Evolutionary conservation across 92 coral and sea anemone genomes (phyloP).

Genomic region (Pocillopora meandrina): DNA sequence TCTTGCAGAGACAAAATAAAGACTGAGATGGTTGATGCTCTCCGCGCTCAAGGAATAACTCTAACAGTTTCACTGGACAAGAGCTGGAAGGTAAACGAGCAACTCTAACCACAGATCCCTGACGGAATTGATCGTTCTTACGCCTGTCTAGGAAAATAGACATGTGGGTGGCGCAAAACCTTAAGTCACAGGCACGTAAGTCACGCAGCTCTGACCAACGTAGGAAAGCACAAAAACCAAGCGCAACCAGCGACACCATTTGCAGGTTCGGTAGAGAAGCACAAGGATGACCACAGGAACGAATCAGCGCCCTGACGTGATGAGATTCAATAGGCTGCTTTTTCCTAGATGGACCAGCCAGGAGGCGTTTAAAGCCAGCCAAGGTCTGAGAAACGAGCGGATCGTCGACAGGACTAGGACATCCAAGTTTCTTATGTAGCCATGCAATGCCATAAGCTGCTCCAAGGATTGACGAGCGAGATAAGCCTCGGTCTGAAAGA

Average conservation of each 20-base stretch:
- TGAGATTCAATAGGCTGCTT: conserved; percentile 41
- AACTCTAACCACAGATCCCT: conserved; percentile 30
- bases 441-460: conserved; percentile 54
- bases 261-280: conserved; percentile 54
- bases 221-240: conserved; percentile 57
- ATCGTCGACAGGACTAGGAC: conserved; percentile 33
- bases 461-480: conserved; percentile 40
- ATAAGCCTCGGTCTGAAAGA: conserved; percentile 36
- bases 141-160: conserved; percentile 11
- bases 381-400: conserved; percentile 42
- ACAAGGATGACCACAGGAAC: conserved; percentile 41
- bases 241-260: conserved; percentile 47
- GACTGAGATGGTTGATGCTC: too few relatives aligned
- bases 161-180: conserved; percentile 26
- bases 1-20: too few relatives aligned
- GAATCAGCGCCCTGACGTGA: conserved; percentile 59
- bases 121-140: conserved; percentile 48
- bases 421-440: conserved; percentile 50
- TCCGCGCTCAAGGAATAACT: too few relatives aligned
- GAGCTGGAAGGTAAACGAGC: conserved; percentile 14
- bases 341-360: conserved; percentile 53
- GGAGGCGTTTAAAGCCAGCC: conserved; percentile 49
- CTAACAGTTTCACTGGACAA: too few relatives aligned
- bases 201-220: conserved; percentile 52
- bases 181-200: conserved; percentile 35